phyloP scores from a whole-genome alignment of 2,797 vertebrate genomes.

The Pteropus rufus region DNA sequence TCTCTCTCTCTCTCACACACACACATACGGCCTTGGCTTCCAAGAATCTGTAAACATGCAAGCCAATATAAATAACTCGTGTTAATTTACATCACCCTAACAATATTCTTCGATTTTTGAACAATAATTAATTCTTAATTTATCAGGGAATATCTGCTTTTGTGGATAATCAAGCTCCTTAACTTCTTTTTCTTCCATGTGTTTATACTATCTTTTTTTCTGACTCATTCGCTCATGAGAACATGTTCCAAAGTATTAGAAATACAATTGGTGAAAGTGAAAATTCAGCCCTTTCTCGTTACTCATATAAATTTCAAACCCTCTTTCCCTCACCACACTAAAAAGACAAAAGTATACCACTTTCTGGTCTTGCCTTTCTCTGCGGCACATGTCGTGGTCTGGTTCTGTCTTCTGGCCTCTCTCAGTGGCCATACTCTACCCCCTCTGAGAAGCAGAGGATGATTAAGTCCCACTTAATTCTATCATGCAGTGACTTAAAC shows the following conservation, averaged over 20 bases:
- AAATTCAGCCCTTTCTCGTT: conserved; percentile 34
- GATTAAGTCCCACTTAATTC: background rate
- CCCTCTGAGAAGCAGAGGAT: background rate
- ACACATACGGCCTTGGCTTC: background rate
- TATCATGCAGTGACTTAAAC: background rate
- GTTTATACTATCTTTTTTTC: background rate
- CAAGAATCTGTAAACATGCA: background rate
- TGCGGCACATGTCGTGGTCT: background rate
- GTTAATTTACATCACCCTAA: background rate
- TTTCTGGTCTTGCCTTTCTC: background rate
- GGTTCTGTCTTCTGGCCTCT: background rate
- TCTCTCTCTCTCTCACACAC: background rate
- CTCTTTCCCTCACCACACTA: background rate
- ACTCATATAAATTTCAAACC: background rate
- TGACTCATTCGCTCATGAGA: background rate
- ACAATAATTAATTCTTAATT: background rate
- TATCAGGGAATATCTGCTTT: background rate
- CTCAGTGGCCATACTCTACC: background rate
- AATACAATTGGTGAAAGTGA: background rate
- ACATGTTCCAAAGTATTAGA: background rate
- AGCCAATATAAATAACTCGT: conserved; percentile 24
- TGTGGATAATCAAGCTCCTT: background rate
- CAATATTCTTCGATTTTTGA: background rate
- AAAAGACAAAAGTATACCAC: background rate
- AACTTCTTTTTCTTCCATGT: background rate